Evolutionary conservation across 1,140 invertebrate species (phyloP).

Genomic region (Aphaenogaster floridana): DNA sequence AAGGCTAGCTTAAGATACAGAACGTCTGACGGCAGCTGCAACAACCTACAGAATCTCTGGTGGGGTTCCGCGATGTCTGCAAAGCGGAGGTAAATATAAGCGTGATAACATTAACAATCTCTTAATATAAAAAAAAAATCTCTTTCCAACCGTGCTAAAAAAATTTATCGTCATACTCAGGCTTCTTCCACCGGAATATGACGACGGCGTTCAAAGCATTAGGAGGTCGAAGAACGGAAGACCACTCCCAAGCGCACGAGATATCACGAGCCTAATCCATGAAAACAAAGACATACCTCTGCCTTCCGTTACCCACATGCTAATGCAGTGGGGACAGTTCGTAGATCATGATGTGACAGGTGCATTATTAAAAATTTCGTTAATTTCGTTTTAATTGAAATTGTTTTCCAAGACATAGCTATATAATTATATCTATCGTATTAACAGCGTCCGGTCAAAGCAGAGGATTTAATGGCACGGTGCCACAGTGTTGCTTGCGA

Average conservation of each 20-base stretch:
- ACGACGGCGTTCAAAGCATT: slow-evolving; percentile 89
- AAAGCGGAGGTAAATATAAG: slow-evolving; percentile 88
- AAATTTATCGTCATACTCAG: slow-evolving; percentile 60
- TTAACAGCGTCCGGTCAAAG: slow-evolving; percentile 84
- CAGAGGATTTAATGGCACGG: slow-evolving; percentile 92
- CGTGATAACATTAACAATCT: background rate
- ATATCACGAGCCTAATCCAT: slow-evolving; percentile 90
- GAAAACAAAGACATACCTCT: slow-evolving; percentile 88
- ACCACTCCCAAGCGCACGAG: slow-evolving; percentile 90
- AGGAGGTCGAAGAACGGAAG: slow-evolving; percentile 88
- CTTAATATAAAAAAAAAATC: background rate
- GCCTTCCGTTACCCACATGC: slow-evolving; percentile 90
- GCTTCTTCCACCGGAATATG: slow-evolving; percentile 93
- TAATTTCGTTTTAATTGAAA: background rate
- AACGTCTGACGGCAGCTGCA: slow-evolving; percentile 95
- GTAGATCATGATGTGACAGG: slow-evolving; percentile 94
- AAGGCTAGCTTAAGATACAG: slow-evolving; percentile 90
- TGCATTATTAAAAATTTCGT: slow-evolving; percentile 57
- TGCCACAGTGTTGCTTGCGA: slow-evolving; percentile 92
- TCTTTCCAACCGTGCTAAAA: background rate
- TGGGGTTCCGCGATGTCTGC: slow-evolving; percentile 95
- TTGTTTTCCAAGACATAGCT: background rate
- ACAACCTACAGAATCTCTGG: slow-evolving; percentile 91
- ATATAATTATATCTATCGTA: background rate
- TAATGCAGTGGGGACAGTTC: slow-evolving; percentile 96